Conservation (phyloP, 1,140 invertebrate genomes). For the Papilio polyxenes region DNA sequence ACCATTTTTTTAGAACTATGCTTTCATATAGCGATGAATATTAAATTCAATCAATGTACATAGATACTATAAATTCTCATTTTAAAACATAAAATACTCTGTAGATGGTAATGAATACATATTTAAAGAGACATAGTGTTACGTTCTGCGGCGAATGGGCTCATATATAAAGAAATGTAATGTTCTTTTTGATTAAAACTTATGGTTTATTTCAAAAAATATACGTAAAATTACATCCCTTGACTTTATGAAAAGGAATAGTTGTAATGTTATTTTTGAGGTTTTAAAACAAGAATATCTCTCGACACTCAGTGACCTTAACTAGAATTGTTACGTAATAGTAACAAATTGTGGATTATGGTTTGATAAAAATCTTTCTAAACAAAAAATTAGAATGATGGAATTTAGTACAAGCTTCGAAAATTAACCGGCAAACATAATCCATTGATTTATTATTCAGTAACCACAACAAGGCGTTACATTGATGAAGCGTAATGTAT, state of each 20-base stretch:
- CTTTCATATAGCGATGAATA: not conserved
- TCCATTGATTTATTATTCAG: too few relatives aligned
- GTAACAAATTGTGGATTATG: too few relatives aligned
- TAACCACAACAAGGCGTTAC: too few relatives aligned
- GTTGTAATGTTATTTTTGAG: not conserved
- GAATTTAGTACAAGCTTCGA: too few relatives aligned
- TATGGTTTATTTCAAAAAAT: not conserved
- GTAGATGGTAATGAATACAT: not conserved
- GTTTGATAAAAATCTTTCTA: too few relatives aligned
- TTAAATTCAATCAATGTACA: not conserved
- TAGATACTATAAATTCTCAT: not conserved
- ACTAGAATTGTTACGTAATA: too few relatives aligned
- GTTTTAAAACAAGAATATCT: too few relatives aligned
- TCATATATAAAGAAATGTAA: not conserved
- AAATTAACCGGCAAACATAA: too few relatives aligned
- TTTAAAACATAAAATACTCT: not conserved
- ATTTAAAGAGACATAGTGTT: slow-evolving; percentile 14
- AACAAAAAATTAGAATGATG: too few relatives aligned
- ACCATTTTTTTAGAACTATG: too few relatives aligned
- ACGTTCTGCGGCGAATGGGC: not conserved
- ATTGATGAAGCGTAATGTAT: too few relatives aligned
- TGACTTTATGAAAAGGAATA: not conserved
- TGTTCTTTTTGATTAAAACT: not conserved
- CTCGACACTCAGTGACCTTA: too few relatives aligned
- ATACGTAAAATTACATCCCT: not conserved